Conservation (phyloP, 2,113 vertebrate genomes). For the Gymnogyps californianus region DNA sequence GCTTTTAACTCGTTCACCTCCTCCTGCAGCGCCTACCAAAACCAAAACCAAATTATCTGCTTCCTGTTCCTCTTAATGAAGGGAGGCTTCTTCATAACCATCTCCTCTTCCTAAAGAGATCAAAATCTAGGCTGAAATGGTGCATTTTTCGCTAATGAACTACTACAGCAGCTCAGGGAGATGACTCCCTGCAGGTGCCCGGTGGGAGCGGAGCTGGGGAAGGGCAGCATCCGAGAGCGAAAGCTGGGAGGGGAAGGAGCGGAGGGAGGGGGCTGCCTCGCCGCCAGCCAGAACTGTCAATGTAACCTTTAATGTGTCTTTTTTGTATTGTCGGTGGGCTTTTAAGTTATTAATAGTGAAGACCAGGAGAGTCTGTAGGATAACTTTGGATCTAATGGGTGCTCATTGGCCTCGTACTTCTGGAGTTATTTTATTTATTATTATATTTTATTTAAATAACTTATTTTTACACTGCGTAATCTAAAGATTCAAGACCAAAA, state of each 20-base stretch:
- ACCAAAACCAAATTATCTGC: constrained; percentile 14
- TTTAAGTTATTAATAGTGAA: neutral
- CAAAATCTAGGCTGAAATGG: neutral
- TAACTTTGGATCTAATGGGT: neutral
- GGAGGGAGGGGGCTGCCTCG: neutral
- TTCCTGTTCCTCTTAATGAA: constrained; percentile 4
- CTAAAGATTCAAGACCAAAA: neutral
- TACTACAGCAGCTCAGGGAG: neutral
- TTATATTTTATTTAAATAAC: constrained; percentile 74
- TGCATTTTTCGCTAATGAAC: neutral
- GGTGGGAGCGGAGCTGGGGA: neutral
- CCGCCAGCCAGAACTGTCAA: neutral
- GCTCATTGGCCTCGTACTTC: neutral
- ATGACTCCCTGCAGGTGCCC: fast-evolving
- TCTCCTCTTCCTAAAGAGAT: neutral
- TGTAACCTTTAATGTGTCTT: neutral
- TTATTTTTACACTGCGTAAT: constrained; percentile 37
- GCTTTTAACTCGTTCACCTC: neutral
- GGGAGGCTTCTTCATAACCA: neutral
- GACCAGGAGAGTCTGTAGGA: neutral
- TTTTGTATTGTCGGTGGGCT: neutral
- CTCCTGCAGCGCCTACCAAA: neutral
- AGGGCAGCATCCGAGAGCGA: neutral
- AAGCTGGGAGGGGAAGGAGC: fast-evolving
- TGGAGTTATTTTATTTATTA: constrained; percentile 69